Conservation (phyloP, 2,888 invertebrate species). For the Drosophila silvestris region DNA sequence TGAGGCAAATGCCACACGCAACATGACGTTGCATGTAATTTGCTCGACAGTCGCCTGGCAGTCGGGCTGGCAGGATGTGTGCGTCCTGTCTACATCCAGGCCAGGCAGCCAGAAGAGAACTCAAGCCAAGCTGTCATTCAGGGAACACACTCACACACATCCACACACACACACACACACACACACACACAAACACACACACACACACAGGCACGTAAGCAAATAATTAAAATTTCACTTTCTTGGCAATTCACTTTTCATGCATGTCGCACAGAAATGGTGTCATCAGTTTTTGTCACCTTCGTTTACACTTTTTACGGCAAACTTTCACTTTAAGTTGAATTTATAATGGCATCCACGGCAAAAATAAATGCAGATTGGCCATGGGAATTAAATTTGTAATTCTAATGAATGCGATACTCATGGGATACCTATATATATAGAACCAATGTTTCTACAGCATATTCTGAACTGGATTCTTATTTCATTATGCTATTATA, state of each 20-base stretch:
- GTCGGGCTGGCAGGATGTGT: constrained; percentile 54
- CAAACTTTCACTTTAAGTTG: constrained; percentile 36
- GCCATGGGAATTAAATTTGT: constrained; percentile 2
- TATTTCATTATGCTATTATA: neutral
- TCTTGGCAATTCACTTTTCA: constrained; percentile 80
- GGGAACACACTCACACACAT: constrained; percentile 44
- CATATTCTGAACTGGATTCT: neutral
- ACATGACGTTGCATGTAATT: constrained; percentile 82
- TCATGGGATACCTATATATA: neutral
- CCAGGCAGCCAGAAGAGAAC: constrained; percentile 52
- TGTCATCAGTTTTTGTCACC: constrained; percentile 70
- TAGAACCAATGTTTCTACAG: neutral
- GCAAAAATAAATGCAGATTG: neutral
- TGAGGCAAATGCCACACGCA: constrained; percentile 76
- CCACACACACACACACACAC: neutral
- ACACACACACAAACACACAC: constrained; percentile 25
- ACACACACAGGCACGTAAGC: constrained; percentile 46
- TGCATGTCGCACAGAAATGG: constrained; percentile 62
- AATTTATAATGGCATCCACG: neutral
- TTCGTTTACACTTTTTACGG: constrained; percentile 33
- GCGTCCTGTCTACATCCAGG: constrained; percentile 75
- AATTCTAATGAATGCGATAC: neutral
- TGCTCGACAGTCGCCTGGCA: constrained; percentile 69
- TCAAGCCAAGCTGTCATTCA: constrained; percentile 71
- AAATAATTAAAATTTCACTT: constrained; percentile 83